Evolutionary conservation across 2,113 vertebrate genomes (phyloP).

Genomic region (Spizaetus ornatus): DNA sequence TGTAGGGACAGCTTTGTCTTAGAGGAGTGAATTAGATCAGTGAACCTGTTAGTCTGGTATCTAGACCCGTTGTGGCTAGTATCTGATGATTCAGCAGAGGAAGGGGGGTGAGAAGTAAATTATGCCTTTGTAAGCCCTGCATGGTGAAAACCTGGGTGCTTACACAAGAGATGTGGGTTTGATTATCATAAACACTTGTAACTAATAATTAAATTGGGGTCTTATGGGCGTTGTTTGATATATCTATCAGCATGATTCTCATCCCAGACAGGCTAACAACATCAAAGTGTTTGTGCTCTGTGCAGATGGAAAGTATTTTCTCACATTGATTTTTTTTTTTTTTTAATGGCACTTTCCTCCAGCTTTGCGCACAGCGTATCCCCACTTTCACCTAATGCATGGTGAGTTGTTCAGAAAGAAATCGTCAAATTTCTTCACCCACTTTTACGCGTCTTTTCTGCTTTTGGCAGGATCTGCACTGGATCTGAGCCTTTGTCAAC

Average conservation of each 20-base stretch:
- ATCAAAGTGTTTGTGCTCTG: background rate
- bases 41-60: slow-evolving; percentile 13
- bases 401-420: background rate
- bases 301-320: background rate
- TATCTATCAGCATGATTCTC: background rate
- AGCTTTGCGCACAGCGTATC: background rate
- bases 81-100: background rate
- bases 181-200: background rate
- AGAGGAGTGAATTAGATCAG: background rate
- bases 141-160: background rate
- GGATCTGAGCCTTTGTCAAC: background rate
- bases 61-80: background rate
- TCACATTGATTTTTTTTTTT: background rate
- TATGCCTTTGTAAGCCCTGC: background rate
- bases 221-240: background rate
- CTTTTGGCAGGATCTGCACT: background rate
- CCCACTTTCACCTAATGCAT: background rate
- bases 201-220: slow-evolving; percentile 26
- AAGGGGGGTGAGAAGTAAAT: background rate
- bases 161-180: background rate
- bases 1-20: background rate
- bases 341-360: background rate
- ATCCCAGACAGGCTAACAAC: background rate
- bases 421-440: background rate
- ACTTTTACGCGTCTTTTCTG: background rate